Evolutionary conservation across 2,888 invertebrate species (phyloP).

Genomic region (Fragum sueziense): DNA sequence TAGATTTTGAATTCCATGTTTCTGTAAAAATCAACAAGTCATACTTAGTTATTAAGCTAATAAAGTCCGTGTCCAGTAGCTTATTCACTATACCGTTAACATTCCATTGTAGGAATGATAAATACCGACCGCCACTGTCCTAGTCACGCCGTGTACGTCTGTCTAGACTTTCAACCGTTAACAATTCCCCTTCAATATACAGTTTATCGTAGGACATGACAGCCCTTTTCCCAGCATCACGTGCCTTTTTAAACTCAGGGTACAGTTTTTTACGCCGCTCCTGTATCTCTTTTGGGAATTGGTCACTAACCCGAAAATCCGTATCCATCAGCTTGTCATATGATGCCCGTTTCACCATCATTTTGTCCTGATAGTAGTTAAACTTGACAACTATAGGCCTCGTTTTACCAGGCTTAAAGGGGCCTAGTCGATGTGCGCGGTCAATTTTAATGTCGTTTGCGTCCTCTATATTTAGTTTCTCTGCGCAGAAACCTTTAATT

Average conservation of each 20-base stretch:
- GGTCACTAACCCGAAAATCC: background rate
- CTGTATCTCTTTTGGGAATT: background rate
- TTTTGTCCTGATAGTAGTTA: too few relatives aligned
- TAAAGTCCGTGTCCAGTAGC: conserved; percentile 21
- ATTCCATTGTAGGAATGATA: conserved; percentile 21
- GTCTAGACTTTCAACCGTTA: background rate
- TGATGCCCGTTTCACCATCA: too few relatives aligned
- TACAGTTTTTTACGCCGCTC: background rate
- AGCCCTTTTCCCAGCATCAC: background rate
- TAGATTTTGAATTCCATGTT: too few relatives aligned
- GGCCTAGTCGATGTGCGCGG: too few relatives aligned
- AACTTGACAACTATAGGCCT: too few relatives aligned
- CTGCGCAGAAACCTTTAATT: too few relatives aligned
- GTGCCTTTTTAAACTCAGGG: background rate
- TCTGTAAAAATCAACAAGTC: too few relatives aligned
- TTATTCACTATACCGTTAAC: conserved; percentile 21
- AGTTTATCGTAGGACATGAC: background rate
- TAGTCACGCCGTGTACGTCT: background rate
- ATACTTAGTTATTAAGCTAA: background rate
- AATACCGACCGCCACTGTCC: background rate
- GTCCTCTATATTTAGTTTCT: too few relatives aligned
- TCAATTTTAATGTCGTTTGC: too few relatives aligned
- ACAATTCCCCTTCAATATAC: background rate
- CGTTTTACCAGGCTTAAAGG: too few relatives aligned
- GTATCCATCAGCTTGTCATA: background rate